Evolutionary conservation across 2,888 invertebrate genomes (phyloP).

Genomic region (Podotricha telesiphe): DNA sequence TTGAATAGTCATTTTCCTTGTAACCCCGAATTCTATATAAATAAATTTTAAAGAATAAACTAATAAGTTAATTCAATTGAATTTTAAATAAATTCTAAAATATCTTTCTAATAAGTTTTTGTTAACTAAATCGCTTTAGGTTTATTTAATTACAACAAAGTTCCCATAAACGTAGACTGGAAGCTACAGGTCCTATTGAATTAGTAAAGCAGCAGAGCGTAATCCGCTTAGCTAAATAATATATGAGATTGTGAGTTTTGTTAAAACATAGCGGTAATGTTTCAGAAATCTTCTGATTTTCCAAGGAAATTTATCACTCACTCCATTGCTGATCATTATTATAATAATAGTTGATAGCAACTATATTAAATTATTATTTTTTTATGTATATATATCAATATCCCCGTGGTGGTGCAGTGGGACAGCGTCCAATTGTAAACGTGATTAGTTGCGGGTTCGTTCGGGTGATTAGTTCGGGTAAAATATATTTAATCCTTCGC

Average conservation of each 20-base stretch:
- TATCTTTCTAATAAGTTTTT: too few species aligned
- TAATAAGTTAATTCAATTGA: too few species aligned
- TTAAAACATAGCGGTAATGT: not conserved
- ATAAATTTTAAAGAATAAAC: too few species aligned
- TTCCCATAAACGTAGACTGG: not conserved
- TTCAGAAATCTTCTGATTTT: conserved; percentile 1
- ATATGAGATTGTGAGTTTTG: conserved; percentile 3
- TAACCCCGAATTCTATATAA: too few species aligned
- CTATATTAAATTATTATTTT: not conserved
- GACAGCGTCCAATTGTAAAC: too few species aligned
- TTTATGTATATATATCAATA: too few species aligned
- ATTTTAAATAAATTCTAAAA: too few species aligned
- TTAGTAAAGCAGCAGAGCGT: not conserved
- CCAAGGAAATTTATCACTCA: not conserved
- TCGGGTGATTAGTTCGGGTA: too few species aligned
- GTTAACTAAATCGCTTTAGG: too few species aligned
- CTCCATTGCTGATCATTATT: not conserved
- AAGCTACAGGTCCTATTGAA: conserved; percentile 6
- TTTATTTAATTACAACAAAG: not conserved
- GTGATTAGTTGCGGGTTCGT: too few species aligned
- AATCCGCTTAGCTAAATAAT: conserved; percentile 11
- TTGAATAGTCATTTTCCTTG: not conserved
- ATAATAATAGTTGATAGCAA: not conserved
- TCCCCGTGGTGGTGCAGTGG: too few species aligned
- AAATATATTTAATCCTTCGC: too few species aligned